A percentile compares a stretch with the other conserved stretches of the same genome.
These are phyloP conservation scores for Crambe crambe DNA, from an alignment of 37 sponge, comb jelly and placozoan species.

Conservation along the genomic window DNA sequence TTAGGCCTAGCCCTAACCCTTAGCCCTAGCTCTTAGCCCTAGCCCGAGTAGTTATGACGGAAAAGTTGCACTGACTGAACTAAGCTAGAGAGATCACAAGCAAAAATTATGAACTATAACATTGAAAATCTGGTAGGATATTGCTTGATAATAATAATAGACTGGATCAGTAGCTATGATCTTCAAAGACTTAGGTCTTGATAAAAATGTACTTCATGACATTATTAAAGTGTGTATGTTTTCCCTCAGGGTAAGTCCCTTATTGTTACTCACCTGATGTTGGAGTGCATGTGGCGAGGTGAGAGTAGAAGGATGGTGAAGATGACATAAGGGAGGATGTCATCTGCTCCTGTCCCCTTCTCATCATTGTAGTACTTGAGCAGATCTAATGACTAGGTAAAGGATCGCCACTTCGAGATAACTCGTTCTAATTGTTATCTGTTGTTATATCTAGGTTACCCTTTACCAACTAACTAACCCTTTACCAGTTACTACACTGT, in stretches of 20 bases:
- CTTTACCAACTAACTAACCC: slow-evolving; percentile 13
- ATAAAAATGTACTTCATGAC: no score
- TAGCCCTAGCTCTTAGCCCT: no score
- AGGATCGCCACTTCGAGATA: background rate
- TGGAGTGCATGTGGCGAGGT: slow-evolving; percentile 69
- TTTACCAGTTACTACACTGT: slow-evolving; percentile 1
- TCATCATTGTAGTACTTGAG: slow-evolving; percentile 38
- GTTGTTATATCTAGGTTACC: background rate
- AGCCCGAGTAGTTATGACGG: no score
- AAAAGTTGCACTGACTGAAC: no score
- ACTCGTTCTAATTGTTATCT: background rate
- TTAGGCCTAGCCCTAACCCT: no score
- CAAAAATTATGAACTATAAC: background rate
- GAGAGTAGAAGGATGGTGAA: slow-evolving; percentile 54
- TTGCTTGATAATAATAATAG: no score
- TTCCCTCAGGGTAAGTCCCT: background rate
- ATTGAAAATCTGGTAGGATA: no score
- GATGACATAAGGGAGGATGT: slow-evolving; percentile 69
- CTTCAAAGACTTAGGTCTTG: no score
- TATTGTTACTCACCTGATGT: slow-evolving; percentile 45
- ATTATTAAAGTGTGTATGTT: no score
- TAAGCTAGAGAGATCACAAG: background rate
- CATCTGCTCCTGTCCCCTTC: slow-evolving; percentile 62
- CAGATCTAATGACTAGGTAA: slow-evolving; percentile 34
- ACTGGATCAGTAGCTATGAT: no score